Percentiles rank a stretch among this genome's conserved stretches.
phyloP scores from a whole-genome alignment of 2,888 invertebrate genomes.

The Embidobia sp. region DNA sequence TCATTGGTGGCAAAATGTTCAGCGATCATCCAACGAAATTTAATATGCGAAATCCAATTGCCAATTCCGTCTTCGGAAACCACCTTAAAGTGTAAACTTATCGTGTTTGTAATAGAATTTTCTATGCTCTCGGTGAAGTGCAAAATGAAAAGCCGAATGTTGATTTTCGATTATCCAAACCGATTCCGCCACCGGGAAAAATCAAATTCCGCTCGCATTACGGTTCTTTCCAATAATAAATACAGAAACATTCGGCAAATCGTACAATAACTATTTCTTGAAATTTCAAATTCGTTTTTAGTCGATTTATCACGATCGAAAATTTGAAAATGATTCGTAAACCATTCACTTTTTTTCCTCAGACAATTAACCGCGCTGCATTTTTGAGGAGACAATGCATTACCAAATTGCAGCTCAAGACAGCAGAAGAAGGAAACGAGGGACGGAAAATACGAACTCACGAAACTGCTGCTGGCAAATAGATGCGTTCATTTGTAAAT shows the following conservation, averaged over 20 bases:
- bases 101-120: constrained; percentile 18
- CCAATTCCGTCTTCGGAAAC: constrained; percentile 10
- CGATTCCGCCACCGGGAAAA: constrained; percentile 2
- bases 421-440: too few relatives aligned
- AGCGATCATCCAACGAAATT: neutral
- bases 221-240: neutral
- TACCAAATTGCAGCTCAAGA: too few relatives aligned
- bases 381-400: too few relatives aligned
- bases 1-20: too few relatives aligned
- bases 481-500: constrained; percentile 13
- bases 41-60: neutral
- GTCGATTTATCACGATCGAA: too few relatives aligned
- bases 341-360: too few relatives aligned
- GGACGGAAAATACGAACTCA: too few relatives aligned
- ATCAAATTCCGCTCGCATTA: neutral
- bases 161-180: constrained; percentile 32
- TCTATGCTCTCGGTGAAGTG: neutral
- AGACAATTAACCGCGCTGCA: too few relatives aligned
- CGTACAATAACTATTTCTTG: too few relatives aligned
- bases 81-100: constrained; percentile 9
- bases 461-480: too few relatives aligned
- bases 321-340: too few relatives aligned
- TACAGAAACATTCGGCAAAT: neutral
- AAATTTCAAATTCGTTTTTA: too few relatives aligned
- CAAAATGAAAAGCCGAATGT: constrained; percentile 28